Evolutionary conservation across 2,797 vertebrate genomes (phyloP).

Genomic region (Microctenopoma stevenorrisi): DNA sequence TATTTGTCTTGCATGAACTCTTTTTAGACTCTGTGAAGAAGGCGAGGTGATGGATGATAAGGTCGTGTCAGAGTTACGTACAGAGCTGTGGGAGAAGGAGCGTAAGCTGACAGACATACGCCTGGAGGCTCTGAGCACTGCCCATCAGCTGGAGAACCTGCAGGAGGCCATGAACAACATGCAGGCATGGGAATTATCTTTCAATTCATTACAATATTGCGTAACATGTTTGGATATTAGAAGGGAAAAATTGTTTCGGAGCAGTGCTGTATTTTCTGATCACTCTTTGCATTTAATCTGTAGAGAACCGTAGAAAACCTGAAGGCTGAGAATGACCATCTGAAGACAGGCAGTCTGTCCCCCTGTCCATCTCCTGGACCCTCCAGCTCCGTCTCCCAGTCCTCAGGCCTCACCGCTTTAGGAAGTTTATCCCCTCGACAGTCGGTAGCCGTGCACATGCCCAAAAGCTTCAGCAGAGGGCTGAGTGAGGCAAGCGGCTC

Average conservation of each 20-base stretch:
- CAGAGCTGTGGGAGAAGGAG: slow-evolving; percentile 98
- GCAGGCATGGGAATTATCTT: slow-evolving; percentile 84
- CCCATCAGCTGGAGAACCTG: slow-evolving; percentile 96
- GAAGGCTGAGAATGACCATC: slow-evolving; percentile 94
- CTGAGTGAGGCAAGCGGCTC: slow-evolving; percentile 82
- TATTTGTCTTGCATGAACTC: slow-evolving; percentile 2
- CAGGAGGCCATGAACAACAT: slow-evolving; percentile 97
- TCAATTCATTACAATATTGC: background rate
- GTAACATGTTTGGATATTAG: background rate
- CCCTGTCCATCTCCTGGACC: slow-evolving; percentile 81
- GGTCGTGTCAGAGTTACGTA: slow-evolving; percentile 91
- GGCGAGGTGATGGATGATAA: slow-evolving; percentile 86
- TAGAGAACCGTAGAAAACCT: slow-evolving; percentile 95
- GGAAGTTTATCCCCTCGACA: slow-evolving; percentile 90
- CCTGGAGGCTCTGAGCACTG: slow-evolving; percentile 94
- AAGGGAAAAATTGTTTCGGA: too few relatives aligned
- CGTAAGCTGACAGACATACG: slow-evolving; percentile 97
- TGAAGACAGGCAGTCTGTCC: slow-evolving; percentile 88
- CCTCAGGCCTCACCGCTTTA: slow-evolving; percentile 84
- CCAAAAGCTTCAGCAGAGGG: slow-evolving; percentile 88
- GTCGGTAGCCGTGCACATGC: slow-evolving; percentile 88
- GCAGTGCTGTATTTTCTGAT: background rate
- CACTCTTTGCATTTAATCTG: background rate
- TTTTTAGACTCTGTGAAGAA: slow-evolving; percentile 84
- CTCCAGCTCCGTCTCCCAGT: slow-evolving; percentile 83